Base-by-base conservation (phyloP, 1,140 invertebrate genomes). In the Campodea augens region DNA sequence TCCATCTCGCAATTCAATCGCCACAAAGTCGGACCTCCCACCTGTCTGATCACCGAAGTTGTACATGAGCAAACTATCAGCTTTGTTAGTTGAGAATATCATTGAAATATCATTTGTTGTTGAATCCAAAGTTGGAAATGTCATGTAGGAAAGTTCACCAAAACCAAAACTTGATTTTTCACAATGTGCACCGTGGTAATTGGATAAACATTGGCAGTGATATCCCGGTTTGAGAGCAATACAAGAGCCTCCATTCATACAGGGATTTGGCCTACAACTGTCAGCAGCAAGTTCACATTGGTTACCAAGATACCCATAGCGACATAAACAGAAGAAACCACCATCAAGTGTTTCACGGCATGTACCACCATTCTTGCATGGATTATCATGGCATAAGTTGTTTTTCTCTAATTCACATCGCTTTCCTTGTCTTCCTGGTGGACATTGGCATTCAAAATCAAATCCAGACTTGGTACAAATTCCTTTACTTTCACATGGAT, bases 51-150 rank as follows among this genome's bases (percentile, higher is more conserved):
- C 64, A 1, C 87, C 88, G 54, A 82, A 92, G 52, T 92, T 93
- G 61, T 93, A 95, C 0, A 91, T 66, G 0, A 96, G 60, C 4
- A 96, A 64, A 1, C 85, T 77, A 59, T 91, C 76, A 0, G 74
- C 70, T 60, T 89, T 89, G 0, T 79, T 85, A 0, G 89, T 95
- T 10, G 89, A 81, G 60, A 95, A 92, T 19, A 84, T 77, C 22
- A 93, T 76, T 0, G 85, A 81, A 41, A 92, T 87, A 52, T 92
- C 86, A 58, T 90, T 91, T 2, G 82, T 88, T 39, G 77, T 81
- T 1, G 81, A 73, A 55, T 90, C 82, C 36, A 95, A 55, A 0
- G 84, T 65, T 3, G 79, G 75, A 60, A 91, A 93, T 12, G 77
- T 70, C 78, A 92, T 87, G 58, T 75, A 95, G 0, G 89, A 93